phyloP scores from a whole-genome alignment of 2,888 invertebrate genomes.

The Parasteatoda lunata region DNA sequence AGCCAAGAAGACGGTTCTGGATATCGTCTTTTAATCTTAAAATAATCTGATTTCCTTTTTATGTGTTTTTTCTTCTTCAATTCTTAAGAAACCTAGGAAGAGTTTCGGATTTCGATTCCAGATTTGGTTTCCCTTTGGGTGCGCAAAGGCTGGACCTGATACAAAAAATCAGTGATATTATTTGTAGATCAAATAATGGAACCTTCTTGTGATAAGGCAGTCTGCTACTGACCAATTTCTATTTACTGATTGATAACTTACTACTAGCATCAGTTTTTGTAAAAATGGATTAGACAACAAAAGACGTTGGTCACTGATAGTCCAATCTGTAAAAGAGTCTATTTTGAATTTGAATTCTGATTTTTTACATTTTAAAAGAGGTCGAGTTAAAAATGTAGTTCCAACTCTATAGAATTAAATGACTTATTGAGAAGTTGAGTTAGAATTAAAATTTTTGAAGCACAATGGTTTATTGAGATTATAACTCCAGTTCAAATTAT shows the following conservation, averaged over 20 bases:
- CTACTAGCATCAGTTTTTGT: not conserved
- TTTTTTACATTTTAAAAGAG: not conserved
- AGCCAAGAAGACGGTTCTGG: too few relatives aligned
- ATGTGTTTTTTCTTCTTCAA: not conserved
- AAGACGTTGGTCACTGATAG: not conserved
- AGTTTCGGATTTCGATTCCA: not conserved
- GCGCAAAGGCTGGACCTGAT: not conserved
- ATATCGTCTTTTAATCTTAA: not conserved
- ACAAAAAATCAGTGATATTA: not conserved
- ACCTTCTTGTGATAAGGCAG: not conserved
- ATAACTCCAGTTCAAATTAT: too few relatives aligned
- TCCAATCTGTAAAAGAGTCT: not conserved
- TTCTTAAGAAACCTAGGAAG: not conserved
- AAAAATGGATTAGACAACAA: not conserved
- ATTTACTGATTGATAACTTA: not conserved
- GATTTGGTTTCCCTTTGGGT: not conserved
- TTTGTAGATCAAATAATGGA: constrained; percentile 5
- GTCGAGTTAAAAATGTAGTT: not conserved
- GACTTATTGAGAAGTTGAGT: too few relatives aligned
- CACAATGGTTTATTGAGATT: too few relatives aligned
- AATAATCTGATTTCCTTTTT: not conserved
- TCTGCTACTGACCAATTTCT: not conserved
- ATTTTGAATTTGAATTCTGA: not conserved
- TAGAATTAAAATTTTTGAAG: too few relatives aligned
- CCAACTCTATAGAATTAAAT: too few relatives aligned